Evolutionary conservation across 2,888 invertebrate species (phyloP), one percentile per base, ranked within the genome.

Genomic region (Mimumesa dahlbomi): DNA sequence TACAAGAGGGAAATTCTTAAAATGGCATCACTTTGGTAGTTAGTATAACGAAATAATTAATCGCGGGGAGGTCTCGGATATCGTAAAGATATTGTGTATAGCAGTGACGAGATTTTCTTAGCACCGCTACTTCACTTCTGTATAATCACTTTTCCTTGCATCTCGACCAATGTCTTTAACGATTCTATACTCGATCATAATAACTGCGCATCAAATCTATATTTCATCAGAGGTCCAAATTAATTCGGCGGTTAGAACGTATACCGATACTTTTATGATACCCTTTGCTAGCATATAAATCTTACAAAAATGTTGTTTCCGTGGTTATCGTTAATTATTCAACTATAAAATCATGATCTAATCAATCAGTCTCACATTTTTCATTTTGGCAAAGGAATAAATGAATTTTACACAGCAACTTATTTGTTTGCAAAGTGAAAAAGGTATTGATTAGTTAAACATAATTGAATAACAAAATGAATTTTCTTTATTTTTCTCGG

Each of bases 221-320:
- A 56, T 69, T 61, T 40, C 57, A 64, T 77, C 58, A 62, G 73
- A 61, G 63, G 66, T 69, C 66, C 66, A 78, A 77, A 78, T 72
- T 68, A 71, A 62, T 63, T 78, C 46, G 40, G 43, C 53, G 38
- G 62, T 66, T 65, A 69, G 48, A 29, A 49, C 45, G 40, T 58
- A 64, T 19, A 59, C 63, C 40, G 16, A 57, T 54, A 69, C 16
- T 56, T 65, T 68, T 58, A 36, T 43, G 38, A 52, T 58, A 43
- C 46, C 43, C 9, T 21, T 64, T 64, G 46, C 40, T 18, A 45
- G 11, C 21, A 57, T 49, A 40, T 25, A 65, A 43, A 57, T 56
- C 5, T 19, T 11, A 50, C 25, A 36, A 29, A 18, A 14, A 34
- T 58, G 11, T 50, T 42, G 6, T 40, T 38, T 16, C 1, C 14